phyloP scores from a whole-genome alignment of 1,140 invertebrate genomes.

The Phymastichus coffea region DNA sequence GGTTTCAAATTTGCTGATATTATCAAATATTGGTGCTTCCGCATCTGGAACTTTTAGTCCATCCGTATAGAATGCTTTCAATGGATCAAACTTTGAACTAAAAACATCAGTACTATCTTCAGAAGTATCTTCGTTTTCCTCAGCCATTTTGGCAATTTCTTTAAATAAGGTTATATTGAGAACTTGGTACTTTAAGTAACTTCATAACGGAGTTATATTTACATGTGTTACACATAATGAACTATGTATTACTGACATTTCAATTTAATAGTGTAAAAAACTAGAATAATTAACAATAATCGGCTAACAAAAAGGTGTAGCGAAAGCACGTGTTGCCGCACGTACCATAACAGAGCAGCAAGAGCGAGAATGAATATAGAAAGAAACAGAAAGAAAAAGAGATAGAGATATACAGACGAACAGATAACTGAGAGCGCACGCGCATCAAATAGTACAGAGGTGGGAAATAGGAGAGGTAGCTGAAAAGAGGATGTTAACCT shows the following conservation, averaged over 20 bases:
- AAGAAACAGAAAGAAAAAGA: neutral
- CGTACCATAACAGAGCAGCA: too few species aligned
- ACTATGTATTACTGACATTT: too few species aligned
- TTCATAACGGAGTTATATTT: too few species aligned
- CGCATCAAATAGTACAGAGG: too few species aligned
- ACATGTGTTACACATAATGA: too few species aligned
- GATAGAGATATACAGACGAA: neutral
- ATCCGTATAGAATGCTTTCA: conserved; percentile 64
- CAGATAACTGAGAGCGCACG: neutral
- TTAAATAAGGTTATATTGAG: too few species aligned
- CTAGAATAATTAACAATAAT: too few species aligned
- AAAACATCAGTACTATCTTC: conserved; percentile 65
- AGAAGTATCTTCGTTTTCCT: conserved; percentile 34
- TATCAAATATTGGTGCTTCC: conserved; percentile 63
- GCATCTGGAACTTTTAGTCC: conserved; percentile 57
- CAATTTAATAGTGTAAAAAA: too few species aligned
- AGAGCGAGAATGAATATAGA: neutral
- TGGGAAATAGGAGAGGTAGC: conserved; percentile 6
- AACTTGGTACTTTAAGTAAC: too few species aligned
- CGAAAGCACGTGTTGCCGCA: too few species aligned
- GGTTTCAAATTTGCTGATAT: conserved; percentile 61
- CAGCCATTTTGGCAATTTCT: conserved; percentile 43
- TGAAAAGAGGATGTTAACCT: conserved; percentile 48
- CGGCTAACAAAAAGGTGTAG: too few species aligned
- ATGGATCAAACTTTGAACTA: conserved; percentile 67